These are phyloP conservation scores for Amblyraja radiata DNA, from an alignment of 2,797 vertebrate genomes.

Conservation along the genomic window DNA sequence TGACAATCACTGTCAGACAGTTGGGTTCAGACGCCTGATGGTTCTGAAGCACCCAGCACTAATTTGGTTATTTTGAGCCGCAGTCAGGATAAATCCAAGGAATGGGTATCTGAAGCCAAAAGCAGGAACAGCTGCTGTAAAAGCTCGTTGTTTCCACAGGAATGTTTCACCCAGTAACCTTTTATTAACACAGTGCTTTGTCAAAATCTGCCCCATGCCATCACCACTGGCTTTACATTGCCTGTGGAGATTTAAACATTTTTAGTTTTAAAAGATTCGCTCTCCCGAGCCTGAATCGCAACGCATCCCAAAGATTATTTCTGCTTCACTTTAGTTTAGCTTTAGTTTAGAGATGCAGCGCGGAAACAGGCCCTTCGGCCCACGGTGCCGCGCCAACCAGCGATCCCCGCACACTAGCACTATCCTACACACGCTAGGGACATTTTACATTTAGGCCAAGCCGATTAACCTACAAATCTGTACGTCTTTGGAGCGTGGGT, in stretches of 20 bases:
- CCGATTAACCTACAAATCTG: too few species aligned
- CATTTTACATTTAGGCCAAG: too few species aligned
- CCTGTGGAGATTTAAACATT: not conserved
- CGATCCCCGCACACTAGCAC: too few species aligned
- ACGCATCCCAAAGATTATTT: not conserved
- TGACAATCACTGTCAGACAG: not conserved
- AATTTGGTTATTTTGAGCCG: not conserved
- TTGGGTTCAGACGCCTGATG: not conserved
- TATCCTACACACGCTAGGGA: too few species aligned
- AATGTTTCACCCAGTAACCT: not conserved
- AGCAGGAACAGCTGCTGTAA: not conserved
- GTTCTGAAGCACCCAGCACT: not conserved
- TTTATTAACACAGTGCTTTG: not conserved
- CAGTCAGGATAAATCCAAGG: not conserved
- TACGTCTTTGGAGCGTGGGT: too few species aligned
- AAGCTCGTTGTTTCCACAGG: not conserved
- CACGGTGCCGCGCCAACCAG: too few species aligned
- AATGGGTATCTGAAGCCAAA: not conserved
- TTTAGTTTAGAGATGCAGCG: too few species aligned
- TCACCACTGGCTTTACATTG: not conserved
- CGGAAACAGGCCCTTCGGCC: too few species aligned
- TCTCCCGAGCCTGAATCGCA: not conserved
- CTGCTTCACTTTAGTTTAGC: not conserved
- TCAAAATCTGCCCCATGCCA: not conserved
- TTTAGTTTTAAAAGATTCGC: not conserved